Base-by-base conservation (phyloP, 1,140 invertebrate genomes). In the Pseudomyrmex gracilis region DNA sequence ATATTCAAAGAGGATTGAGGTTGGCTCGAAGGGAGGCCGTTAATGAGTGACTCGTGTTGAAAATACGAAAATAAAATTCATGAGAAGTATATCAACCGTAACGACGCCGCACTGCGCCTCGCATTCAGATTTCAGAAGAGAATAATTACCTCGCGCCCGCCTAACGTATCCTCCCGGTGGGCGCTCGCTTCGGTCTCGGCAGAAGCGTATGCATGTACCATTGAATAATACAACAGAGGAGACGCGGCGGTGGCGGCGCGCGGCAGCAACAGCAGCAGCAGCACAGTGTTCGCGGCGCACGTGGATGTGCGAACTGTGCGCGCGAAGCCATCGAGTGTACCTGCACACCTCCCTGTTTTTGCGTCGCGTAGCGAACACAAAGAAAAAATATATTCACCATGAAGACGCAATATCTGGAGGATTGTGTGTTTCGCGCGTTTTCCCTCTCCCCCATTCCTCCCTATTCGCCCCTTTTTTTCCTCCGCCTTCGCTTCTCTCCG, bases 351-450 rank as follows among this genome's bases (percentile, higher is more conserved):
- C 20, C 3, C 51, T 66, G 22, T 85, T 83, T 61, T 73, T 61
- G 55, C 61, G 64, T 68, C 61, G 60, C 85, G 68, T 57, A 10
- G 71, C 64, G 49, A 34, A 68, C 34, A 78, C 34, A 13, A 78
- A 83, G 71, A 49, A 87, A 84, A 90, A 90, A 86, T 90, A 90
- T 90, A 92, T 93, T 93, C 90, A 93, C 86, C 87, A 73, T 73
- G 67, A 57, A 71, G 83, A 71, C 77, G 85, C 85, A 92, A 92
- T 92, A 92, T 91, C 91, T 86, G 80, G 87, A 93, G 92, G 91
- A 93, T 91, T 86, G 90, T 76, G 87, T 76, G 85, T 86, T 74
- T 80, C 82, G 73, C 55, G 60, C 84, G 77, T 85, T 78, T 66
- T 73, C 45, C 61, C 70, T n/a, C n/a, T 12, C 51, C 53, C 66